Evolutionary conservation across 2,113 vertebrate genomes (phyloP), one percentile per base, ranked within the genome.

Genomic region (Oreochromis spilurus): DNA sequence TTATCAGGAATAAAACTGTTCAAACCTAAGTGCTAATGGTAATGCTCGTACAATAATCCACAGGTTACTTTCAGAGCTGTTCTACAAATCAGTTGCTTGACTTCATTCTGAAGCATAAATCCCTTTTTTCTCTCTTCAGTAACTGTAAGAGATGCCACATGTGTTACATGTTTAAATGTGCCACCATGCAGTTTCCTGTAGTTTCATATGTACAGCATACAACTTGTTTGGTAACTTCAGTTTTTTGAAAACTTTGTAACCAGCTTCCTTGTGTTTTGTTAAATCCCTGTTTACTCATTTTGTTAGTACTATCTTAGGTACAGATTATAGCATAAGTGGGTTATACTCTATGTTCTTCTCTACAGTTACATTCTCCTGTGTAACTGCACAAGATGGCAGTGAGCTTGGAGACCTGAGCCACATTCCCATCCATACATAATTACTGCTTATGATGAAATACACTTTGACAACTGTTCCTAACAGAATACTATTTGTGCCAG

Each of bases 401-500:
- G 26, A 60, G 45, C 45, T 9, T 48, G 26, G 14, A 70, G 21
- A 79, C 31, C n/a, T 65, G 17, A 75, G 36, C 36, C 60, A 75
- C 79, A 62, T 1, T 40, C 26, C 53, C n/a, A 60, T 62, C 36
- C 26, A 45, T 38, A 24, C 16, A 62, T 29, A 79, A 65, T 79
- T 72, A 14, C 67, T 72, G 40, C 21, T 11, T 72, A 29, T 67
- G 53, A 81, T 67, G 17, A 80, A 87, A 87, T 17, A 79, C 26
- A 70, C 29, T 43, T 40, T 29, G 60, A 85, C 43, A 84, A 77
- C 14, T 43, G 53, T 24, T 21, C 9, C 43, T 62, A 65, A 55
- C 43, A 60, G 9, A 79, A 36, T 58, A 83, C 52, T 62, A 24
- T 58, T n/a, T 43, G 16, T 43, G 45, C 31, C n/a, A 40, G 19